Percentiles rank a stretch among this genome's conserved stretches.
Evolutionary conservation across 2,888 invertebrate genomes (phyloP).

Genomic region (Eupeodes latifasciatus): DNA sequence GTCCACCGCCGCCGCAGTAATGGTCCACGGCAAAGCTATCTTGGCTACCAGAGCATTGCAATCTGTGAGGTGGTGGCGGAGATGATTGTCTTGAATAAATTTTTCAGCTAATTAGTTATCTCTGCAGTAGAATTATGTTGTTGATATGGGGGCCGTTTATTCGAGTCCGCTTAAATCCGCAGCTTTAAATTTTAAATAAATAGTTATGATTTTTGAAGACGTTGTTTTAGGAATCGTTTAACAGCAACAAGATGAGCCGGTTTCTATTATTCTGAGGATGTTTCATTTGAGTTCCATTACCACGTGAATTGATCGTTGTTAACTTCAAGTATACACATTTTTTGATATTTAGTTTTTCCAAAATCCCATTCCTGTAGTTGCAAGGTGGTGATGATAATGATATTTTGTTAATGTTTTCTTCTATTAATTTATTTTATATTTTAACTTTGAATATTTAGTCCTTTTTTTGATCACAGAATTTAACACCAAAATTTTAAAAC

Average conservation of each 20-base stretch:
- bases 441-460: conserved; percentile 75
- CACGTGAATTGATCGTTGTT: conserved; percentile 66
- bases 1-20: conserved; percentile 82
- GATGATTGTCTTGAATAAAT: conserved; percentile 85
- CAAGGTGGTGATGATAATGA: conserved; percentile 11
- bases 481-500: conserved; percentile 74
- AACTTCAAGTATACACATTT: conserved; percentile 67
- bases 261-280: conserved; percentile 40
- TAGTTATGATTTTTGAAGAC: conserved; percentile 28
- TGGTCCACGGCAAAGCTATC: conserved; percentile 85
- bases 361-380: conserved; percentile 54
- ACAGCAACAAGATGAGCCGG: neutral
- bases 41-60: conserved; percentile 85
- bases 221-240: conserved; percentile 27
- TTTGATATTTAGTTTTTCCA: conserved; percentile 11
- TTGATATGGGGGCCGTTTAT: conserved; percentile 28
- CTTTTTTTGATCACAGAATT: conserved; percentile 72
- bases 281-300: conserved; percentile 47
- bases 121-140: conserved; percentile 67
- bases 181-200: neutral
- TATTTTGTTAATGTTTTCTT: conserved; percentile 13
- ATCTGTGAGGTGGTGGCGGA: conserved; percentile 84
- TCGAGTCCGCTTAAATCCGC: conserved; percentile 26
- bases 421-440: conserved; percentile 14
- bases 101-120: conserved; percentile 79